Evolutionary conservation across 2,888 invertebrate species (phyloP).

Genomic region (Thecophora atra): DNA sequence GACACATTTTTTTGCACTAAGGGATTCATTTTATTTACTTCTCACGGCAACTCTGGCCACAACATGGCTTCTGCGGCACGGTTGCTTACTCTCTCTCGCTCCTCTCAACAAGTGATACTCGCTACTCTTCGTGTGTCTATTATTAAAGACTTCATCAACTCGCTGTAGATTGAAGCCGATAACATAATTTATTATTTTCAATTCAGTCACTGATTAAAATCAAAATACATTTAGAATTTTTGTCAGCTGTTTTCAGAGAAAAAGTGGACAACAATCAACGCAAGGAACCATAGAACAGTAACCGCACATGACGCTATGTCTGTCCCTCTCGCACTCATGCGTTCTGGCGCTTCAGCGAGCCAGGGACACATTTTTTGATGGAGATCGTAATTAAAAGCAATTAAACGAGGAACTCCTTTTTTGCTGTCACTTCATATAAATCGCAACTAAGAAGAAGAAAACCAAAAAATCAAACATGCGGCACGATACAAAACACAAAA

Average conservation of each 20-base stretch:
- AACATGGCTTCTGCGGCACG: too few relatives aligned
- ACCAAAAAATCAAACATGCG: background rate
- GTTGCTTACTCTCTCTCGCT: too few relatives aligned
- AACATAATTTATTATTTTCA: too few relatives aligned
- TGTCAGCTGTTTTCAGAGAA: constrained; percentile 25
- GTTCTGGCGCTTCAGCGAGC: background rate
- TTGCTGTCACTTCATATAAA: background rate
- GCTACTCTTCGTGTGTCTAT: too few relatives aligned
- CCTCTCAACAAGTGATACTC: too few relatives aligned
- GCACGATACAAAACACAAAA: background rate
- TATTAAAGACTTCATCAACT: too few relatives aligned
- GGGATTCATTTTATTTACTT: too few relatives aligned
- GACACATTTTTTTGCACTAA: too few relatives aligned
- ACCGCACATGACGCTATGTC: background rate
- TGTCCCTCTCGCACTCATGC: constrained; percentile 8
- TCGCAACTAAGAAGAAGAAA: background rate
- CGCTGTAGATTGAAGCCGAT: too few relatives aligned
- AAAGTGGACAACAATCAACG: constrained; percentile 21
- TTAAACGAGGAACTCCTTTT: constrained; percentile 28
- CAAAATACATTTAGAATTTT: background rate
- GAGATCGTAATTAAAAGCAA: constrained; percentile 19
- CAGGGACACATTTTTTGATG: background rate
- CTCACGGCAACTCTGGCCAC: too few relatives aligned
- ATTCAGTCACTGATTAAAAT: constrained; percentile 5
- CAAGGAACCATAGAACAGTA: background rate